Percentiles rank a stretch among this genome's conserved stretches.
Evolutionary conservation across 2,113 vertebrate genomes (phyloP).

Genomic region (Hippocampus abdominalis): DNA sequence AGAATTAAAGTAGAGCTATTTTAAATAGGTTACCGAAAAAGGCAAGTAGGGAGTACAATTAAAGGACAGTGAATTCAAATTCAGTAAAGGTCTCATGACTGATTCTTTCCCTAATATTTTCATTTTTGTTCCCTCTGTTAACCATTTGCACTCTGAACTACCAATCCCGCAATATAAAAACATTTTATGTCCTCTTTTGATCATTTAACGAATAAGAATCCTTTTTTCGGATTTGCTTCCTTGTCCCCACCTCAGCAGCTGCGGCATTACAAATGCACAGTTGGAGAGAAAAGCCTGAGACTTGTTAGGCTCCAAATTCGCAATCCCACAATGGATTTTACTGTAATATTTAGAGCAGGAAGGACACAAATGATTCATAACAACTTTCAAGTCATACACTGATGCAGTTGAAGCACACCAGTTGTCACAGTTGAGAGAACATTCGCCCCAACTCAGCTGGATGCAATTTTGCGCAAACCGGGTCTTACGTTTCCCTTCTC

Average conservation of each 20-base stretch:
- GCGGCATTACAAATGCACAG: neutral
- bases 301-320: neutral
- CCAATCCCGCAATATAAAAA: neutral
- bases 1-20: too few relatives aligned
- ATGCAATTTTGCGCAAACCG: too few relatives aligned
- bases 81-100: neutral
- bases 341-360: neutral
- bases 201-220: neutral
- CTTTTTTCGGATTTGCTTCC: neutral
- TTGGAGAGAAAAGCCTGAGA: neutral
- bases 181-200: neutral
- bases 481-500: neutral
- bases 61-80: too few relatives aligned
- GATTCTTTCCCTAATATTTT: neutral
- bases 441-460: neutral
- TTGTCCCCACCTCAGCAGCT: neutral
- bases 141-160: neutral
- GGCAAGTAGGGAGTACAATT: too few relatives aligned
- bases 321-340: neutral
- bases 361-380: neutral
- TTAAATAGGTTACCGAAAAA: too few relatives aligned
- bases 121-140: neutral
- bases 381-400: neutral
- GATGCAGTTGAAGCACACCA: neutral
- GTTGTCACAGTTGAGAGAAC: neutral